Evolutionary conservation across 2,888 invertebrate species (phyloP).

Genomic region (Brachylomia viminalis): DNA sequence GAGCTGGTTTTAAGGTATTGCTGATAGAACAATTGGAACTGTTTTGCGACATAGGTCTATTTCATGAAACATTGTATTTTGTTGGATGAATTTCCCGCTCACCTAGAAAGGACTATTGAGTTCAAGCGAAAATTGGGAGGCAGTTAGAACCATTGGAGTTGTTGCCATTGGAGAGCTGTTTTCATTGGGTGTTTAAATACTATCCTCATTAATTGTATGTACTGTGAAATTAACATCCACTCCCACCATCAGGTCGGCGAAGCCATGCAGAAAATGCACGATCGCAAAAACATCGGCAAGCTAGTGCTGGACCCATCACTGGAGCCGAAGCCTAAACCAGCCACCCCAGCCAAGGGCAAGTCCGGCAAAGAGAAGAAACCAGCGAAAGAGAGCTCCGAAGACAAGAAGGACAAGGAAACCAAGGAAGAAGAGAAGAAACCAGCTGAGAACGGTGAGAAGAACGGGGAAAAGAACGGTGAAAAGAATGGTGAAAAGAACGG

Average conservation of each 20-base stretch:
- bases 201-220: background rate
- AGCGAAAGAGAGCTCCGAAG: conserved; percentile 92
- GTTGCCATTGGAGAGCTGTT: too few species aligned
- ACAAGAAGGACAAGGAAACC: conserved; percentile 91
- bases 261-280: conserved; percentile 98
- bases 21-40: background rate
- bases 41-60: too few species aligned
- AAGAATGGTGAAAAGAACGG: conserved; percentile 86
- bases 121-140: too few species aligned
- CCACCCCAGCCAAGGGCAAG: conserved; percentile 94
- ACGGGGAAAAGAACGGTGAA: conserved; percentile 80
- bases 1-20: background rate
- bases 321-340: conserved; percentile 95
- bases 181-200: background rate
- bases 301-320: conserved; percentile 95
- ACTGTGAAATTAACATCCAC: background rate
- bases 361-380: conserved; percentile 93
- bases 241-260: conserved; percentile 92
- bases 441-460: conserved; percentile 87
- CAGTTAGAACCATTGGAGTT: too few species aligned
- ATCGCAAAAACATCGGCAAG: conserved; percentile 97
- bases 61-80: too few species aligned
- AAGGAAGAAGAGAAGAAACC: conserved; percentile 90
- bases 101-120: too few species aligned
- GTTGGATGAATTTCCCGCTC: too few species aligned